These are phyloP conservation scores for Pseudonaja textilis DNA, from an alignment of 2,113 vertebrate genomes.

Conservation along the genomic window DNA sequence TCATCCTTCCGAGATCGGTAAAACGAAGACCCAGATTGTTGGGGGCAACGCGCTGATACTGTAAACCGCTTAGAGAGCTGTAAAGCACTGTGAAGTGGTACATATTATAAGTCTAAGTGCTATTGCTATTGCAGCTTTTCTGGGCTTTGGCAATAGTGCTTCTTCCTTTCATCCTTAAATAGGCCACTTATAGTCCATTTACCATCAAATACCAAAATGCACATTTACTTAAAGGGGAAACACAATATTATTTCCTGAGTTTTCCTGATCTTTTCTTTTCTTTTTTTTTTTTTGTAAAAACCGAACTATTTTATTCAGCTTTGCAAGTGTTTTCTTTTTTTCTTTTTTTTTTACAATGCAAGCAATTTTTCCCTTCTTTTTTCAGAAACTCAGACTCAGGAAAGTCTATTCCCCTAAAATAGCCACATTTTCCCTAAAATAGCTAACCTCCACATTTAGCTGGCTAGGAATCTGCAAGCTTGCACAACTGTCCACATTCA, in stretches of 20 bases:
- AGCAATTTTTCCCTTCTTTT: neutral
- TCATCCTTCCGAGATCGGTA: too few species aligned
- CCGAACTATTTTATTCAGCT: neutral
- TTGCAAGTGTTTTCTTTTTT: neutral
- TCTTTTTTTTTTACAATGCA: neutral
- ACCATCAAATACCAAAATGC: neutral
- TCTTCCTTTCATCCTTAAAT: neutral
- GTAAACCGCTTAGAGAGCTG: too few species aligned
- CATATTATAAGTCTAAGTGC: too few species aligned
- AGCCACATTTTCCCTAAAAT: neutral
- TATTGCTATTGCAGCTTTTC: neutral
- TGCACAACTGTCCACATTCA: neutral
- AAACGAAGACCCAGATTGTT: too few species aligned
- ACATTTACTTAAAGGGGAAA: neutral
- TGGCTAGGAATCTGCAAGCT: slow-evolving; percentile 15
- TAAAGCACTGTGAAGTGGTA: too few species aligned
- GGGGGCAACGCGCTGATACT: too few species aligned
- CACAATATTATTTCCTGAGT: neutral
- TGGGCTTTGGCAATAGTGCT: neutral
- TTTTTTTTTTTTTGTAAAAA: neutral
- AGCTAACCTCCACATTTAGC: slow-evolving; percentile 15
- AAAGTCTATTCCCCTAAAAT: neutral
- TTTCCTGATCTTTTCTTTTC: neutral
- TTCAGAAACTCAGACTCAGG: neutral
- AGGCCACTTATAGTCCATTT: neutral